phyloP scores from a whole-genome alignment of 2,797 vertebrate genomes.

The Malurus leucopterus region DNA sequence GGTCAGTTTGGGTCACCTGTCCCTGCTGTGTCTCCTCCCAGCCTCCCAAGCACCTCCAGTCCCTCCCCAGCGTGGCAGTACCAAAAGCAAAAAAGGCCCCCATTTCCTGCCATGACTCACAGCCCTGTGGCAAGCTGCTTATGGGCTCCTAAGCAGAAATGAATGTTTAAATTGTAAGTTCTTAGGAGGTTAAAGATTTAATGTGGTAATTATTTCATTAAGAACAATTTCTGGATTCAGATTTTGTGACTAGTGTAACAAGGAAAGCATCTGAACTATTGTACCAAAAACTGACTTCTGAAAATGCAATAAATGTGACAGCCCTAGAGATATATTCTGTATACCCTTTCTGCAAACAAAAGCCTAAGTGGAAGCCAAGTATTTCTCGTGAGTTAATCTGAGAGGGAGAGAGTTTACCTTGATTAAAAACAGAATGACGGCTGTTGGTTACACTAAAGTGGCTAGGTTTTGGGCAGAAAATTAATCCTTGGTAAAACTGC shows the following conservation, averaged over 20 bases:
- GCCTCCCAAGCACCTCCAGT: rapidly evolving
- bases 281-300: not conserved
- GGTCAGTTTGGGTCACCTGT: not conserved
- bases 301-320: not conserved
- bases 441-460: not conserved
- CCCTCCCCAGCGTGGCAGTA: not conserved
- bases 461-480: not conserved
- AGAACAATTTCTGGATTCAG: not conserved
- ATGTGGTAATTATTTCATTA: not conserved
- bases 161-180: not conserved
- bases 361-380: not conserved
- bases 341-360: not conserved
- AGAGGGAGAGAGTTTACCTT: not conserved
- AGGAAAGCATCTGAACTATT: not conserved
- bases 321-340: not conserved
- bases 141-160: not conserved
- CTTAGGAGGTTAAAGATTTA: not conserved
- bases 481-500: not conserved
- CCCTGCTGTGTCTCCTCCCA: not conserved
- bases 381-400: not conserved
- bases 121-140: not conserved
- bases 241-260: not conserved
- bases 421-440: not conserved
- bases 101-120: not conserved
- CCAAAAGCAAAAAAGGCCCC: not conserved